Evolutionary conservation across 2,113 vertebrate genomes (phyloP).

Genomic region (Ceyx melanurus): DNA sequence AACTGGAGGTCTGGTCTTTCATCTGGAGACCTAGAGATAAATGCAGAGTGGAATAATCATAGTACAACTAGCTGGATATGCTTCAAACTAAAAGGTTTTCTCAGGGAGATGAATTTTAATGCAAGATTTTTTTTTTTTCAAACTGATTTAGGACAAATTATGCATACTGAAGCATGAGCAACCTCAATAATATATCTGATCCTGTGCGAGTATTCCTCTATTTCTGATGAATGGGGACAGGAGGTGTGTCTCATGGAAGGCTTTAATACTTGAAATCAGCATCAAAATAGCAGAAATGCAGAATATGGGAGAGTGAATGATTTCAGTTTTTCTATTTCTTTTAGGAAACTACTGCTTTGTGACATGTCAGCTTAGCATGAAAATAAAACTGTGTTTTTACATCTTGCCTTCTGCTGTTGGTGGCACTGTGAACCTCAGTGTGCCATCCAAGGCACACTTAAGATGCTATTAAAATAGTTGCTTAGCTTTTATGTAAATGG

Average conservation of each 20-base stretch:
- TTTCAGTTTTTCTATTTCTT: background rate
- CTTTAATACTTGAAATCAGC: background rate
- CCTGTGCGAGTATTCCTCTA: background rate
- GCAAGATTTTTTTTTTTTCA: background rate
- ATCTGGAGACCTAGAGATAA: constrained; percentile 41
- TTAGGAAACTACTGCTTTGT: background rate
- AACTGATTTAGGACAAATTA: background rate
- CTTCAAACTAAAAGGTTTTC: constrained; percentile 2
- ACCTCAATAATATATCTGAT: background rate
- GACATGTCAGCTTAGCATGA: background rate
- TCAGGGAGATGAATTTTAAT: background rate
- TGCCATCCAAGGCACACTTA: background rate
- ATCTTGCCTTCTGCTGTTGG: background rate
- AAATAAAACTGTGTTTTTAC: background rate
- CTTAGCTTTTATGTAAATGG: background rate
- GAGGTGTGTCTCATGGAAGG: background rate
- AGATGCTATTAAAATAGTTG: background rate
- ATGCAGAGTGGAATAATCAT: background rate
- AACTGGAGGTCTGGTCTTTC: background rate
- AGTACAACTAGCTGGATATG: background rate
- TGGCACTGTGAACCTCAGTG: background rate
- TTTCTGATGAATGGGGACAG: background rate
- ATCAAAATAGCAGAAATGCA: background rate
- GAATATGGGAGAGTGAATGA: background rate
- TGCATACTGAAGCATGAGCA: background rate